These are phyloP conservation scores for Phrynocephalus versicolor DNA, from an alignment of 2,113 vertebrate genomes.

Conservation along the genomic window DNA sequence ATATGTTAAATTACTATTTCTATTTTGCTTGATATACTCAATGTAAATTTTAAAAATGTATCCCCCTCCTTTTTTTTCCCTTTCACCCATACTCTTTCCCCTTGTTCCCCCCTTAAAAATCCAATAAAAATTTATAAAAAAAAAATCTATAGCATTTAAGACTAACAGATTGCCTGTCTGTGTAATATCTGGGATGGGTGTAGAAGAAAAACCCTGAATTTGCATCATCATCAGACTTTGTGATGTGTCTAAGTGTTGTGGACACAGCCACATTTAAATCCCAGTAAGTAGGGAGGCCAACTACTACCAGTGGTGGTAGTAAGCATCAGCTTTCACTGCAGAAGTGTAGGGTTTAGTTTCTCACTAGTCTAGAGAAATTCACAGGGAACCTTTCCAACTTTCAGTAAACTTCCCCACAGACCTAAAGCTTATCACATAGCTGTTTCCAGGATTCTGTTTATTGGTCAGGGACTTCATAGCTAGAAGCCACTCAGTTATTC, in stretches of 20 bases:
- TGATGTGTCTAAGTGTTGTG: neutral
- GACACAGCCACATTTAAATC: neutral
- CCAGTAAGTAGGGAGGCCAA: neutral
- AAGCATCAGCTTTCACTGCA: neutral
- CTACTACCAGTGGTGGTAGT: neutral
- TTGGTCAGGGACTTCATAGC: neutral
- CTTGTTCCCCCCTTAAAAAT: no score
- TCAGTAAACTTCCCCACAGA: neutral
- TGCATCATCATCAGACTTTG: neutral
- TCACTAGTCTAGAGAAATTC: neutral
- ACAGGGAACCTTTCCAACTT: neutral
- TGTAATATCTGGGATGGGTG: neutral
- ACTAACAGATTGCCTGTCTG: neutral
- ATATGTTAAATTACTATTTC: no score
- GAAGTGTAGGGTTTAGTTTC: neutral
- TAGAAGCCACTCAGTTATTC: neutral
- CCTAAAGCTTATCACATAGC: neutral
- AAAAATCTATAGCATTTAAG: neutral
- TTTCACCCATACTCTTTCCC: no score
- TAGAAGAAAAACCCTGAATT: neutral
- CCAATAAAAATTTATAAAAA: no score
- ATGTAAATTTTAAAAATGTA: no score
- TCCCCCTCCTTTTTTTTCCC: no score
- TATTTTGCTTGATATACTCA: no score
- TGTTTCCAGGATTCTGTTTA: neutral